Conservation (phyloP, 2,888 invertebrate species). For the Thyatira batis region DNA sequence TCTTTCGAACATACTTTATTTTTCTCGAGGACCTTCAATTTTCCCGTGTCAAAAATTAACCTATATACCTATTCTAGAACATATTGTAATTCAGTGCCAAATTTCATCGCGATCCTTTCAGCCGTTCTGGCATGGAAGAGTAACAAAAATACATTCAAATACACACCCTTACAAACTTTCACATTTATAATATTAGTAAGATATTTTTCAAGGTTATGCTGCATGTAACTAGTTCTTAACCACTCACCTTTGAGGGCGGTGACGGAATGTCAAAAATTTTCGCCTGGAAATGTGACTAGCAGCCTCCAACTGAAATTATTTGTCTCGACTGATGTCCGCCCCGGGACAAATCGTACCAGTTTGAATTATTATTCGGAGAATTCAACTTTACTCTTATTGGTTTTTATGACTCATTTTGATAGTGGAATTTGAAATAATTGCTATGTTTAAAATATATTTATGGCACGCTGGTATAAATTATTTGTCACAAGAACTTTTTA, state of each 20-base stretch:
- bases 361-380: slow-evolving; percentile 1
- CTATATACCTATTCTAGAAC: too few species aligned
- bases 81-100: too few species aligned
- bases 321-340: slow-evolving; percentile 35
- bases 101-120: too few species aligned
- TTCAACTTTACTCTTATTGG: neutral
- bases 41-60: too few species aligned
- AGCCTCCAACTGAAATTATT: slow-evolving; percentile 31
- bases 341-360: slow-evolving; percentile 29
- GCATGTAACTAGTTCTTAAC: slow-evolving; percentile 46
- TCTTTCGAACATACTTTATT: neutral
- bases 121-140: too few species aligned
- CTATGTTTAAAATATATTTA: neutral
- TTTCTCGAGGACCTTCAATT: neutral
- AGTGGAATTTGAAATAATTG: neutral
- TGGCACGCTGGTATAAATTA: neutral
- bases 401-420: neutral
- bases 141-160: too few species aligned
- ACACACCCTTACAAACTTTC: too few species aligned
- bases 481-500: neutral
- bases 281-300: slow-evolving; percentile 63
- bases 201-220: slow-evolving; percentile 2
- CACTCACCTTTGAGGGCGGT: slow-evolving; percentile 53
- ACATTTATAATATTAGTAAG: too few species aligned
- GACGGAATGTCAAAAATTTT: slow-evolving; percentile 78